Base-by-base conservation (phyloP, 2,888 invertebrate species). In the Athrips mouffetella region DNA sequence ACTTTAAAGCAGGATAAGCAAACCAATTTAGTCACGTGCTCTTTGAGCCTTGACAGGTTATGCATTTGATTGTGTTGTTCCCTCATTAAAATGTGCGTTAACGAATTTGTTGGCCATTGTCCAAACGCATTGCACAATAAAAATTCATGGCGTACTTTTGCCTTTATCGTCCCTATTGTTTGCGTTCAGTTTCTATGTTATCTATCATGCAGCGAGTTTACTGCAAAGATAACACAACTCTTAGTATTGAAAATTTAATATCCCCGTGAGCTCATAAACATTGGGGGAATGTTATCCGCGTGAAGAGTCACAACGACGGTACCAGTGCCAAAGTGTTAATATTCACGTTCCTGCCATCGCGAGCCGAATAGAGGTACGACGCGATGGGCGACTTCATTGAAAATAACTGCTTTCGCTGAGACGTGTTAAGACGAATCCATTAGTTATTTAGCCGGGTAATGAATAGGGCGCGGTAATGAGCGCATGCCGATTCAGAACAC, bases 391-490 rank as follows among this genome's bases (percentile, higher is more conserved):
- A 68, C 66, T 73, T 70, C 70, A 79, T 79, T 76, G 73, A 77
- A 73, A 78, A 71, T 78, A 78, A 79, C 76, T 70, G 76, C 70
- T 70, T 66, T 64, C 62, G 59, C 62, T 59, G 62, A 72, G 67
- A 70, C 73, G 71, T 68, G 75, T 67, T 75, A 72, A 71, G 71
- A 68, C 73, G 74, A 65, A 63, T 69, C 74, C 76, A 79, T 84
- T 79, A 80, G 78, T 81, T 80, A 83, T 80, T 81, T 79, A 78
- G 74, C 61, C 67, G 65, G 70, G 70, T 84, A 84, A 85, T 81
- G 80, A 84, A 81, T 73, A 78, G 79, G 80, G 81, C 62, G 76
- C 70, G 65, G 76, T 82, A 85, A 84, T 84, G 80, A 83, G 76
- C 72, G 67, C 75, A 76, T 77, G 71, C 71, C 76, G 73, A 86